Conservation (phyloP, 2,888 invertebrate genomes). For the Conus canariensis region DNA sequence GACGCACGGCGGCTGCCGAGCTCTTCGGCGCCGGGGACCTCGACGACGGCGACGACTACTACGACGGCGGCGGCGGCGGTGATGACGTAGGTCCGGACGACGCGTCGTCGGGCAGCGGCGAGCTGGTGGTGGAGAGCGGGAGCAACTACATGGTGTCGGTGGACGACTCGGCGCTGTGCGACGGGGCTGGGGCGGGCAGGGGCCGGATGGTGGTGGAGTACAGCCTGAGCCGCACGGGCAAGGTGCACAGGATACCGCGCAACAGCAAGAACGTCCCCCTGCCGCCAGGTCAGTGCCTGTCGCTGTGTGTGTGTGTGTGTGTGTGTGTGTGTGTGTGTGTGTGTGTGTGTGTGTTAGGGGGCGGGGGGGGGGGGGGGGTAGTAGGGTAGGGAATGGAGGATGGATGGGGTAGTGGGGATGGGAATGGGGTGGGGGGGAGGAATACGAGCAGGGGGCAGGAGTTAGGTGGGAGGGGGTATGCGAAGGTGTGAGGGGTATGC, state of each 20-base stretch:
- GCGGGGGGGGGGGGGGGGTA: neutral
- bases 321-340: neutral
- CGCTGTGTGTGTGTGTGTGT: constrained; percentile 27
- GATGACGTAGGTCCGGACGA: neutral
- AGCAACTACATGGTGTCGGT: constrained; percentile 48
- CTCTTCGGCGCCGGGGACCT: neutral
- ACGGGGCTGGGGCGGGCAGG: neutral
- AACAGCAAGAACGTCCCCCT: constrained; percentile 35
- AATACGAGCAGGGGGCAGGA: too few relatives aligned
- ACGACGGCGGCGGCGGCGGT: neutral
- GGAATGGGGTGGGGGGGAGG: neutral
- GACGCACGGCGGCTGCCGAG: constrained; percentile 48
- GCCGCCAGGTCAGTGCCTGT: constrained; percentile 47
- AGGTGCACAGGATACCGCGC: constrained; percentile 36
- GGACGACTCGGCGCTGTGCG: constrained; percentile 47
- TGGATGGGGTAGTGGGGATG: neutral
- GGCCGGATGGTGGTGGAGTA: neutral
- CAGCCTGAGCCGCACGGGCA: neutral
- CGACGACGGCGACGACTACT: neutral
- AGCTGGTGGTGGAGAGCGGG: constrained; percentile 1
- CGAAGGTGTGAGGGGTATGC: neutral
- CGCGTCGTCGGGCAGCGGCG: neutral
- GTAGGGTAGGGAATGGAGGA: neutral
- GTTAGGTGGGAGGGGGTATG: neutral
- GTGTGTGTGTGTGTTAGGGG: neutral